Evolutionary conservation across 2,113 vertebrate species (phyloP).

Genomic region (Chionis minor): DNA sequence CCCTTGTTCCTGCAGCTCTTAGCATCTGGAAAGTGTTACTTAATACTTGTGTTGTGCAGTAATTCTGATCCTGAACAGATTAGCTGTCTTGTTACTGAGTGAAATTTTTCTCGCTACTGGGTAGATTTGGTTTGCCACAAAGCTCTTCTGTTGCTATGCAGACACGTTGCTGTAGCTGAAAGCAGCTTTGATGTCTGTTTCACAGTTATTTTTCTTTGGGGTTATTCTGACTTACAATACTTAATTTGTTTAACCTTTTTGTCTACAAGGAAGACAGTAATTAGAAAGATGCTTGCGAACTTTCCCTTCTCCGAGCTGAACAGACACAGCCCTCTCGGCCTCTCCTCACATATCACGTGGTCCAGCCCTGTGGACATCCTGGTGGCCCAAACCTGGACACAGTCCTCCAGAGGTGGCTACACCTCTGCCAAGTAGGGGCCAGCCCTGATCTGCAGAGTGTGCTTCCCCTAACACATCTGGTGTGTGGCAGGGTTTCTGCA

Average conservation of each 20-base stretch:
- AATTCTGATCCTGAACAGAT: not conserved
- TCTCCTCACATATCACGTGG: not conserved
- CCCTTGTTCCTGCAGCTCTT: not conserved
- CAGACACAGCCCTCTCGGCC: not conserved
- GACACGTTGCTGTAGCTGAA: not conserved
- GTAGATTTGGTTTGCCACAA: not conserved
- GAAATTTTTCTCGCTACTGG: not conserved
- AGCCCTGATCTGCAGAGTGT: not conserved
- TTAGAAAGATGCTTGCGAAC: not conserved
- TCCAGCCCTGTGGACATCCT: not conserved
- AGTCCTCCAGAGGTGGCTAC: not conserved
- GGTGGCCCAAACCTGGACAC: not conserved
- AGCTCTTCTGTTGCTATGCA: not conserved
- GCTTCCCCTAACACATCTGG: not conserved
- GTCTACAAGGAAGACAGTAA: not conserved
- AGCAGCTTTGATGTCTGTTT: not conserved
- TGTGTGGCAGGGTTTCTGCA: not conserved
- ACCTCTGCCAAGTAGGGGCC: not conserved
- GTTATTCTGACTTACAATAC: not conserved
- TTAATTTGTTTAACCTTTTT: not conserved
- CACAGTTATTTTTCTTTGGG: not conserved
- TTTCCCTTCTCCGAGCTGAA: not conserved
- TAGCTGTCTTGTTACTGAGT: not conserved
- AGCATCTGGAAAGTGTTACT: not conserved
- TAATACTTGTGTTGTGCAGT: not conserved